Evolutionary conservation across 1,140 invertebrate species (phyloP).

Genomic region (Sitobion miscanthi): DNA sequence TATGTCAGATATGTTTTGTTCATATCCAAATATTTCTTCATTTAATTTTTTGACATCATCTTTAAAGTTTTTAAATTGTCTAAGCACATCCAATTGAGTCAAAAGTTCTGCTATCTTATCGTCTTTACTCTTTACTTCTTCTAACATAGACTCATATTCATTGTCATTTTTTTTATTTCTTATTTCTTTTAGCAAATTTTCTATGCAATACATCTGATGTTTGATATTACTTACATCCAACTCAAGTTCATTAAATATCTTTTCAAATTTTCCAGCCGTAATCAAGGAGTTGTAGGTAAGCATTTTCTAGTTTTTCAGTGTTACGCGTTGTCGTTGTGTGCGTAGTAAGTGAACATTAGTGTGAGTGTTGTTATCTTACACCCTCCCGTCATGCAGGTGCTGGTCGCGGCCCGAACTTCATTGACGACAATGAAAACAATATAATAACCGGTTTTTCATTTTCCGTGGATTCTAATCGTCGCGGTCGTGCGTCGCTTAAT

Average conservation of each 20-base stretch:
- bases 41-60: slow-evolving; percentile 50
- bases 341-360: no score
- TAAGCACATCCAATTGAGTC: background rate
- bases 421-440: no score
- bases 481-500: no score
- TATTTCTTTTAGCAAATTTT: slow-evolving; percentile 46
- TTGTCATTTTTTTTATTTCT: slow-evolving; percentile 32
- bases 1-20: slow-evolving; percentile 41
- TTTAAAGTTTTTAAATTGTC: slow-evolving; percentile 42
- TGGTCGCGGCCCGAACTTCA: no score
- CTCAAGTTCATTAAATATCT: slow-evolving; percentile 43
- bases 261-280: background rate
- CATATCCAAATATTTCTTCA: slow-evolving; percentile 38
- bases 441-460: no score
- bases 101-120: slow-evolving; percentile 1
- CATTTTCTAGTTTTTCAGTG: no score
- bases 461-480: no score
- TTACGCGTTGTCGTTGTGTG: no score
- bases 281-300: no score
- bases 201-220: slow-evolving; percentile 39
- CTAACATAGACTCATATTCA: slow-evolving; percentile 38
- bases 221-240: slow-evolving; percentile 30
- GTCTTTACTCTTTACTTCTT: slow-evolving; percentile 40
- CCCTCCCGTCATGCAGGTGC: no score
- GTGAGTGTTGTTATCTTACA: no score